These are phyloP conservation scores for Amblyjoppa proteus DNA, from an alignment of 2,888 invertebrate genomes.

Conservation along the genomic window DNA sequence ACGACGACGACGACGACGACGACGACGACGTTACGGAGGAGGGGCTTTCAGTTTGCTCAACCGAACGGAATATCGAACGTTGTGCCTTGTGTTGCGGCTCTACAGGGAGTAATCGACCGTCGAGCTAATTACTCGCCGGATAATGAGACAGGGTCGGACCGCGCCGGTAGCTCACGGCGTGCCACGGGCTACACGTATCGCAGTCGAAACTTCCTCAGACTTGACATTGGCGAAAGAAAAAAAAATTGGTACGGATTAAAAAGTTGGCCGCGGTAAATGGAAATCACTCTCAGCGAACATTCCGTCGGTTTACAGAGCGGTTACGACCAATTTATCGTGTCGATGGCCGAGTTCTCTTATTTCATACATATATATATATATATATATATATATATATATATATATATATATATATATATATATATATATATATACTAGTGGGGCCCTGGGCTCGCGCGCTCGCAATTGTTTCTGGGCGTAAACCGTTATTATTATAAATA, in stretches of 20 bases:
- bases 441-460: too few relatives aligned
- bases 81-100: conserved; percentile 30
- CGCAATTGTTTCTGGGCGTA: too few relatives aligned
- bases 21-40: conserved; percentile 11
- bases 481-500: too few relatives aligned
- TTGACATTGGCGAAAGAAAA: background rate
- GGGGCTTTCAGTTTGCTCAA: conserved; percentile 55
- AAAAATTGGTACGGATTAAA: background rate
- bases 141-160: conserved; percentile 49
- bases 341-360: background rate
- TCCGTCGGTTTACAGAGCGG: background rate
- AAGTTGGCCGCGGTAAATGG: background rate
- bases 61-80: conserved; percentile 59
- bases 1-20: conserved; percentile 9
- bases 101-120: conserved; percentile 37
- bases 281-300: background rate
- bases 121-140: conserved; percentile 55
- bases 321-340: background rate
- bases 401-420: too few relatives aligned
- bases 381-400: too few relatives aligned
- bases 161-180: background rate
- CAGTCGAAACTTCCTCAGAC: background rate
- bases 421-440: too few relatives aligned
- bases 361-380: background rate
- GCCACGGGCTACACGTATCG: background rate